Conservation (phyloP, 2,888 invertebrate genomes). For the Eristalinus aeneus region DNA sequence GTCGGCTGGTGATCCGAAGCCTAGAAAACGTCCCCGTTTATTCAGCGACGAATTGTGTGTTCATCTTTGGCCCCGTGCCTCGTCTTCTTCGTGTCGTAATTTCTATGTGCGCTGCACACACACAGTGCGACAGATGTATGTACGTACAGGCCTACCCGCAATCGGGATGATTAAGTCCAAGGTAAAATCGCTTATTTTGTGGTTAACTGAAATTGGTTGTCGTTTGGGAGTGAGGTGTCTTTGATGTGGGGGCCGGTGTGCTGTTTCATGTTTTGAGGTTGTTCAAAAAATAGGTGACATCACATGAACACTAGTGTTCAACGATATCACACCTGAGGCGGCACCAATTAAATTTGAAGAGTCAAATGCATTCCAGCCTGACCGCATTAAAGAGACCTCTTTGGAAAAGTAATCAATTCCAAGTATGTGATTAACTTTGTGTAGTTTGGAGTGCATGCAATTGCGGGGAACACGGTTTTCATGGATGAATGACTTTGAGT, state of each 20-base stretch:
- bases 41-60: constrained; percentile 34
- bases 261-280: neutral
- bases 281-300: neutral
- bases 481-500: too few relatives aligned
- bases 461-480: neutral
- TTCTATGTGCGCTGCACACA: neutral
- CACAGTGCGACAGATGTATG: neutral
- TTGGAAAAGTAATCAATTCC: neutral
- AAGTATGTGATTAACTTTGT: neutral
- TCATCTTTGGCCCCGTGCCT: constrained; percentile 12
- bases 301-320: neutral
- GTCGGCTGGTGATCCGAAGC: constrained; percentile 10
- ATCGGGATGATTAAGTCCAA: constrained; percentile 55
- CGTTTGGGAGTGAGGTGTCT: neutral
- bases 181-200: constrained; percentile 59
- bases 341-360: neutral
- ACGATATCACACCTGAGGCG: neutral
- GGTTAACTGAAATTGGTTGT: constrained; percentile 46
- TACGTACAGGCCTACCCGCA: constrained; percentile 20
- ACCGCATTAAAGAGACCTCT: neutral
- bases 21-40: constrained; percentile 46
- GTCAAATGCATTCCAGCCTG: neutral
- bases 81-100: constrained; percentile 11
- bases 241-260: neutral
- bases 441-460: neutral